Evolutionary conservation across 2,888 invertebrate species (phyloP).

Genomic region (Drosophila dives): DNA sequence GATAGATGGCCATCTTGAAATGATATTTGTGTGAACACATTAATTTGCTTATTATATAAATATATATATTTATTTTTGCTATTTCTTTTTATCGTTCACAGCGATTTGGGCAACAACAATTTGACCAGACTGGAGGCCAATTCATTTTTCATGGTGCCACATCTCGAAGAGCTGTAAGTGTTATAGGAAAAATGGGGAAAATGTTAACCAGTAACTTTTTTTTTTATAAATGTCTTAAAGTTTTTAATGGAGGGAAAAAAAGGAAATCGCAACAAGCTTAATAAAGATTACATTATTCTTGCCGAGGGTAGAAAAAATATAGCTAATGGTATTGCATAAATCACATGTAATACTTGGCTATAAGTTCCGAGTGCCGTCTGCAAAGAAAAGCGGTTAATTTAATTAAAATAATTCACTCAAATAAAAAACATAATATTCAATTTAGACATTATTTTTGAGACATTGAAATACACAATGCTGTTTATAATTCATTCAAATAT

Average conservation of each 20-base stretch:
- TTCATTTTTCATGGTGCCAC: constrained; percentile 88
- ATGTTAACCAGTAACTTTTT: constrained; percentile 4
- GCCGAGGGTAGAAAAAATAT: not conserved
- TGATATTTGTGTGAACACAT: constrained; percentile 37
- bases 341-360: not conserved
- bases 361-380: not conserved
- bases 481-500: not conserved
- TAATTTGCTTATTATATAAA: constrained; percentile 46
- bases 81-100: constrained; percentile 82
- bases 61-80: constrained; percentile 37
- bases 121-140: constrained; percentile 90
- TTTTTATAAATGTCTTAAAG: constrained; percentile 15
- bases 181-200: not conserved
- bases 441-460: not conserved
- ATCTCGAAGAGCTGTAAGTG: constrained; percentile 92
- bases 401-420: not conserved
- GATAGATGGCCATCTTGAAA: constrained; percentile 57
- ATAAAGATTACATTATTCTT: not conserved
- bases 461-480: not conserved
- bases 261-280: constrained; percentile 1
- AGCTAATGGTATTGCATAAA: not conserved
- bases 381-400: not conserved
- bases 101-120: constrained; percentile 93
- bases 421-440: not conserved
- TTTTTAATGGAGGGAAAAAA: constrained; percentile 3